Evolutionary conservation across 2,113 vertebrate species (phyloP).

Genomic region (Entelurus aequoreus): DNA sequence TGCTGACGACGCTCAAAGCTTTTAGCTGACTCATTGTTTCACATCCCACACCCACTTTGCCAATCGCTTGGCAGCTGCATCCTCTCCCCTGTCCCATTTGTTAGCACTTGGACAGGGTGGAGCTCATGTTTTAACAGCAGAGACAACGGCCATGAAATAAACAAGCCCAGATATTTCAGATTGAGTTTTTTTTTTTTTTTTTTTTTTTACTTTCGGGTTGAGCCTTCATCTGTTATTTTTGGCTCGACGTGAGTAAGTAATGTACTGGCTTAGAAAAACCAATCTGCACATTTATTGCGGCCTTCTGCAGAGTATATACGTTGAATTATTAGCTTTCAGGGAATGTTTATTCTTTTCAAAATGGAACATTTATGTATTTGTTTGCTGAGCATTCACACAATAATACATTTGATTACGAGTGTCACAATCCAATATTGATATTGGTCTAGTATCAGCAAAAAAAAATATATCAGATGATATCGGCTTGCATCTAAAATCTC

Average conservation of each 20-base stretch:
- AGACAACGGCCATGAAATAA: constrained; percentile 20
- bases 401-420: no score
- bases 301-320: background rate
- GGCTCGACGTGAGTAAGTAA: background rate
- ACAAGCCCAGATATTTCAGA: background rate
- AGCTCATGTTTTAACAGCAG: constrained; percentile 34
- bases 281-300: background rate
- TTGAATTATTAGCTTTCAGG: background rate
- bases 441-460: no score
- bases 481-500: no score
- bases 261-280: constrained; percentile 4
- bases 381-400: background rate
- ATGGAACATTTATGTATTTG: background rate
- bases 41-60: constrained; percentile 40
- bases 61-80: constrained; percentile 56
- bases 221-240: background rate
- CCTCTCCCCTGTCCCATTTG: constrained; percentile 35
- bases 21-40: constrained; percentile 67
- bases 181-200: background rate
- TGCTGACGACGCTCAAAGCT: constrained; percentile 61
- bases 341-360: background rate
- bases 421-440: no score
- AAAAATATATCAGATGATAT: no score
- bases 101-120: constrained; percentile 55
- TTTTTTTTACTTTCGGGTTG: background rate